Evolutionary conservation across 1,140 invertebrate genomes (phyloP).

Genomic region (Chironomus tepperi): DNA sequence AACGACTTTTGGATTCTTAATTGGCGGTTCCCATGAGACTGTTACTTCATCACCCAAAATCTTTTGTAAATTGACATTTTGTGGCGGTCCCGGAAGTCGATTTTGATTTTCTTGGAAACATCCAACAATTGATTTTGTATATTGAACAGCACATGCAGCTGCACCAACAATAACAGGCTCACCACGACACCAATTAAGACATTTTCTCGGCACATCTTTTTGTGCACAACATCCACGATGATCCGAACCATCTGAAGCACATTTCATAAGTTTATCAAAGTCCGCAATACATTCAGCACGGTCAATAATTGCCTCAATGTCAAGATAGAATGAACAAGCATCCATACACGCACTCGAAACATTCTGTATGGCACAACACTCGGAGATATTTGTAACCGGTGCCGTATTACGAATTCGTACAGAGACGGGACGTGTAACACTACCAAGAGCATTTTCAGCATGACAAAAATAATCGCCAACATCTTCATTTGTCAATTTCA

Average conservation of each 20-base stretch:
- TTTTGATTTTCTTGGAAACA: slow-evolving; percentile 73
- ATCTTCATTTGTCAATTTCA: slow-evolving; percentile 56
- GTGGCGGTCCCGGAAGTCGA: slow-evolving; percentile 67
- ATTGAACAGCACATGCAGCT: slow-evolving; percentile 55
- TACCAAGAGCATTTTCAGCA: slow-evolving; percentile 70
- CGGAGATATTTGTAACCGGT: slow-evolving; percentile 56
- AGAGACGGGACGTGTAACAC: slow-evolving; percentile 56
- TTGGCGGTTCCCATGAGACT: slow-evolving; percentile 60
- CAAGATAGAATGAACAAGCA: slow-evolving; percentile 69
- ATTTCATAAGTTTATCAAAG: slow-evolving; percentile 77
- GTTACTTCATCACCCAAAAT: slow-evolving; percentile 36
- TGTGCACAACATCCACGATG: slow-evolving; percentile 69
- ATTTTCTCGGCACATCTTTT: slow-evolving; percentile 59
- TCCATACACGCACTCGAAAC: slow-evolving; percentile 63
- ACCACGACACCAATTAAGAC: slow-evolving; percentile 61
- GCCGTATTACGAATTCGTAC: slow-evolving; percentile 55
- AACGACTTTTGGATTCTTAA: slow-evolving; percentile 72
- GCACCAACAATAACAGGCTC: slow-evolving; percentile 52
- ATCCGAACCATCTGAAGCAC: slow-evolving; percentile 69
- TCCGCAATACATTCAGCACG: slow-evolving; percentile 67
- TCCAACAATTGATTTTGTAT: slow-evolving; percentile 62
- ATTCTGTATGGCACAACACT: slow-evolving; percentile 67
- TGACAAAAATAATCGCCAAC: slow-evolving; percentile 72
- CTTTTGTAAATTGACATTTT: slow-evolving; percentile 54
- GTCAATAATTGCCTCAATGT: slow-evolving; percentile 70